Percentiles rank a stretch among this genome's conserved stretches.
These are phyloP conservation scores for Ariolimax columbianus DNA, from an alignment of 2,888 invertebrate genomes.

Conservation along the genomic window DNA sequence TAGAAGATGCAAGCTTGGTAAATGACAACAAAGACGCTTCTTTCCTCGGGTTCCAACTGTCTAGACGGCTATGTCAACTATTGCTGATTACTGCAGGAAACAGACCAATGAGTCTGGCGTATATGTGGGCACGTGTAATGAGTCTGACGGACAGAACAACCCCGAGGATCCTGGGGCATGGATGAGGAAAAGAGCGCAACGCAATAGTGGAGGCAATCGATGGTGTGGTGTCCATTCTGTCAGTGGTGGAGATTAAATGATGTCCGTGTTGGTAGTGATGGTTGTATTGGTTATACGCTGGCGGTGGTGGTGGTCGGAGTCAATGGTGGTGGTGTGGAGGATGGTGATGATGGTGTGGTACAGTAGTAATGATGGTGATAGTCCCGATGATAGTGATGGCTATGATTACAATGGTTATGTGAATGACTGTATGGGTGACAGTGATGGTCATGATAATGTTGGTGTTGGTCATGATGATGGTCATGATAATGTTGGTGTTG, in stretches of 20 bases:
- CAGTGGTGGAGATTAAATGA: background rate
- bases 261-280: background rate
- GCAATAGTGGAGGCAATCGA: background rate
- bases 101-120: background rate
- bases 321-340: too few species aligned
- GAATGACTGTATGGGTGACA: background rate
- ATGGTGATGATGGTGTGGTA: too few species aligned
- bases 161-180: background rate
- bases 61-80: constrained; percentile 25
- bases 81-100: constrained; percentile 4
- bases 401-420: background rate
- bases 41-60: constrained; percentile 16
- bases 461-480: background rate
- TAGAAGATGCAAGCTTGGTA: background rate
- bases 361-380: too few species aligned
- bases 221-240: background rate
- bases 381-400: too few species aligned
- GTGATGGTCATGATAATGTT: background rate
- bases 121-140: constrained; percentile 18
- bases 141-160: constrained; percentile 9
- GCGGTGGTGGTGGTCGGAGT: too few species aligned
- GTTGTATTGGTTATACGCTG: too few species aligned
- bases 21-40: constrained; percentile 25
- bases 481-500: too few species aligned
- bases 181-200: background rate